Evolutionary conservation across 2,113 vertebrate species (phyloP).

Genomic region (Strix aluco): DNA sequence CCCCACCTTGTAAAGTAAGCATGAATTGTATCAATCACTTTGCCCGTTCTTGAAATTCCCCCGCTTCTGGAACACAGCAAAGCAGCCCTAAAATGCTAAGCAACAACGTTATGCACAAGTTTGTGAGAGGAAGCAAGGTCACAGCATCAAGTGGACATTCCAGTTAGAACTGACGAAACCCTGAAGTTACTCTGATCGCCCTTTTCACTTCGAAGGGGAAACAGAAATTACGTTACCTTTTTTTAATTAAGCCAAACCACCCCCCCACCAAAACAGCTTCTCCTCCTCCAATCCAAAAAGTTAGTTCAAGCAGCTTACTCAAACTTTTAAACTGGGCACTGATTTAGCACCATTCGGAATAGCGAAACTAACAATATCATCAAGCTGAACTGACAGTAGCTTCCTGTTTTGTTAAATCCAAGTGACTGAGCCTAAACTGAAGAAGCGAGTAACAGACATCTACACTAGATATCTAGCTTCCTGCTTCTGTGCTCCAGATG

Average conservation of each 20-base stretch:
- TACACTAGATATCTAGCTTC: neutral
- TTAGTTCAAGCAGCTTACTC: neutral
- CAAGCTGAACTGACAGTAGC: neutral
- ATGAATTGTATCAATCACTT: neutral
- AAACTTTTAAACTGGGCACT: neutral
- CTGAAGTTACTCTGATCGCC: neutral
- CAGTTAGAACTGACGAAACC: neutral
- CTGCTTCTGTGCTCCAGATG: neutral
- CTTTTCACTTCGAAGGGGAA: neutral
- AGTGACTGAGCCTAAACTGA: neutral
- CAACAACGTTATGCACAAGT: rapidly evolving
- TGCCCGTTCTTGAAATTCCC: neutral
- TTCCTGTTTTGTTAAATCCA: neutral
- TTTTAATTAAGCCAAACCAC: too few species aligned
- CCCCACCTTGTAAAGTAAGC: rapidly evolving
- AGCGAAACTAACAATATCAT: neutral
- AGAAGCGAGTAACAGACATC: neutral
- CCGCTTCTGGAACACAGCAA: neutral
- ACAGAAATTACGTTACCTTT: rapidly evolving
- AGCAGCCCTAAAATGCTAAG: neutral
- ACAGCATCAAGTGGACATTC: neutral
- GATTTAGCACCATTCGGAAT: neutral
- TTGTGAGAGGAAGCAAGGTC: neutral
- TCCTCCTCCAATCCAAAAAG: neutral
- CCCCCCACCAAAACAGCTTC: neutral